Percentiles rank a stretch among this genome's conserved stretches.
Evolutionary conservation across 2,797 vertebrate species (phyloP).

Genomic region (Sciurus carolinensis): DNA sequence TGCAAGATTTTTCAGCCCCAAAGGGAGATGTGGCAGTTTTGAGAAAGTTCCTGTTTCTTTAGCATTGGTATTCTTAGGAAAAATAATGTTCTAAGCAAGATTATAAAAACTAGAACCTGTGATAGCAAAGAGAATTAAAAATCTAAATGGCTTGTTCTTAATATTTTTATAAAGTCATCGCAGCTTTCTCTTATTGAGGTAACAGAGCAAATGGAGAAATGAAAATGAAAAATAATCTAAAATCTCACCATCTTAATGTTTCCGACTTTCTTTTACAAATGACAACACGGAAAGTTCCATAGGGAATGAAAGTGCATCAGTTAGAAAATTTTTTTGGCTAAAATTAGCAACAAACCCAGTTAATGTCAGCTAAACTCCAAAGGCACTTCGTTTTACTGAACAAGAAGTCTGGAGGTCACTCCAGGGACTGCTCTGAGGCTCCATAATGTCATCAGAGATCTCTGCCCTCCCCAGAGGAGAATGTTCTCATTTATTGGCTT

Average conservation of each 20-base stretch:
- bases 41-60: not conserved
- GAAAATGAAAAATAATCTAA: not conserved
- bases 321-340: slow-evolving; percentile 31
- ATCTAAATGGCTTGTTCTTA: not conserved
- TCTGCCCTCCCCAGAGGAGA: not conserved
- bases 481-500: not conserved
- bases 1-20: not conserved
- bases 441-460: not conserved
- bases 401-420: not conserved
- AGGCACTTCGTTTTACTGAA: not conserved
- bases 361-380: slow-evolving; percentile 25
- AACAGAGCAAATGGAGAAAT: slow-evolving; percentile 1
- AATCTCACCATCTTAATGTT: not conserved
- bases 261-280: slow-evolving; percentile 11
- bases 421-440: not conserved
- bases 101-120: slow-evolving; percentile 13
- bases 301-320: not conserved
- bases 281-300: not conserved
- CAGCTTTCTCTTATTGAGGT: not conserved
- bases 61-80: not conserved
- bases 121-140: not conserved
- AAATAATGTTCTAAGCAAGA: not conserved
- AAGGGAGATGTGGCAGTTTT: not conserved
- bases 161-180: not conserved
- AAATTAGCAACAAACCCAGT: not conserved